Evolutionary conservation across 2,797 vertebrate genomes (phyloP).

Genomic region (Brachyalestes nurse): DNA sequence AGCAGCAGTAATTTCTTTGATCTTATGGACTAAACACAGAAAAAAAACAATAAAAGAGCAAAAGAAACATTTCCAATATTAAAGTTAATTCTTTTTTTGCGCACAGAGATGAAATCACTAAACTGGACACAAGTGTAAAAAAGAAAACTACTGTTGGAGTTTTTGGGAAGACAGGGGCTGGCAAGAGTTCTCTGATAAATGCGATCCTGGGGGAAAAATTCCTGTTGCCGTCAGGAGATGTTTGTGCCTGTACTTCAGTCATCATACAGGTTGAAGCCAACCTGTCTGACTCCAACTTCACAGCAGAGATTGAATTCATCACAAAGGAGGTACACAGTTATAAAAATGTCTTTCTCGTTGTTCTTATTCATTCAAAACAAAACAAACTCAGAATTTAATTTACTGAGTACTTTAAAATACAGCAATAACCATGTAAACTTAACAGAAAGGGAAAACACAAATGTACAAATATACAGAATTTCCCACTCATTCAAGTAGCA

Average conservation of each 20-base stretch:
- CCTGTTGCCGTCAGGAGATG: conserved; percentile 36
- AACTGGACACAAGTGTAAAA: neutral
- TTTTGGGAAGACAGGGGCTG: conserved; percentile 41
- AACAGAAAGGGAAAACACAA: no score
- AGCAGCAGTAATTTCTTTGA: no score
- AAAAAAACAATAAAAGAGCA: no score
- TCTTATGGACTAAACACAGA: no score
- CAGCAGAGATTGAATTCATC: conserved; percentile 36
- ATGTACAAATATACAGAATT: no score
- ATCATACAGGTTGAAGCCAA: conserved; percentile 43
- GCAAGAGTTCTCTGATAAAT: conserved; percentile 39
- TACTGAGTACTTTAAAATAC: no score
- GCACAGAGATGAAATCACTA: neutral
- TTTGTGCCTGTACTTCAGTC: conserved; percentile 45
- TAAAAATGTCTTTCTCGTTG: neutral
- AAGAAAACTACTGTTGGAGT: conserved; percentile 41
- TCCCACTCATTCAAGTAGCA: no score
- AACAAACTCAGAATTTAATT: no score
- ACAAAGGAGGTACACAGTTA: conserved; percentile 33
- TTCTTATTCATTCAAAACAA: no score
- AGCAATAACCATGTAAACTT: no score
- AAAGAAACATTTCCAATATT: no score
- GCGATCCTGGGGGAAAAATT: conserved; percentile 7
- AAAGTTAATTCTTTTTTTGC: no score
- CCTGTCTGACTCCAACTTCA: conserved; percentile 35